These are phyloP conservation scores for Cetonia aurata DNA, from an alignment of 2,888 invertebrate species.

Conservation along the genomic window DNA sequence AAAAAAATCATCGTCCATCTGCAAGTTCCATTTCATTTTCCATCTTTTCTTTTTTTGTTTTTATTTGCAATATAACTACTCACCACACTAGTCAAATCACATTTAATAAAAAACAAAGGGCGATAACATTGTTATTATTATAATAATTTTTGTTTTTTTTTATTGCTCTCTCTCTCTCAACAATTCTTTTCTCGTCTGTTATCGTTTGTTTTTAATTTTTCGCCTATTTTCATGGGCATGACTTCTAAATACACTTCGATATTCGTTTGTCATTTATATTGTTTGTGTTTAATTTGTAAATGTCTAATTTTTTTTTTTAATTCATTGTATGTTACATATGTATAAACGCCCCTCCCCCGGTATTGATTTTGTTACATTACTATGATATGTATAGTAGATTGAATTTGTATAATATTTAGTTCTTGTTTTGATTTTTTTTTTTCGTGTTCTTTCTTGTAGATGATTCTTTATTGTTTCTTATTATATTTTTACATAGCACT, in stretches of 20 bases:
- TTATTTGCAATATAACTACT: slow-evolving; percentile 16
- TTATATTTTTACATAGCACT: too few species aligned
- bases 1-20: not conserved
- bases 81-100: slow-evolving; percentile 17
- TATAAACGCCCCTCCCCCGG: not conserved
- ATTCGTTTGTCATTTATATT: not conserved
- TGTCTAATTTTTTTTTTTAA: not conserved
- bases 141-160: slow-evolving; percentile 3
- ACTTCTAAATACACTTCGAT: not conserved
- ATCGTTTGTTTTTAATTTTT: not conserved
- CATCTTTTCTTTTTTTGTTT: not conserved
- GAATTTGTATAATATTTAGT: too few species aligned
- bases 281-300: not conserved
- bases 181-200: not conserved
- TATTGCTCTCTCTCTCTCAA: slow-evolving; percentile 14
- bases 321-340: not conserved
- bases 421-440: too few species aligned
- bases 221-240: too few species aligned
- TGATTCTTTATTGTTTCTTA: too few species aligned
- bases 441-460: too few species aligned
- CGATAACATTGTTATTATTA: not conserved
- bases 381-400: too few species aligned
- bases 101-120: not conserved
- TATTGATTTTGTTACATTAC: not conserved
- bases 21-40: not conserved